A percentile compares a stretch with the other conserved stretches of the same genome.
phyloP scores from a whole-genome alignment of 2,888 invertebrate species.

The Cosmopolites sordidus region DNA sequence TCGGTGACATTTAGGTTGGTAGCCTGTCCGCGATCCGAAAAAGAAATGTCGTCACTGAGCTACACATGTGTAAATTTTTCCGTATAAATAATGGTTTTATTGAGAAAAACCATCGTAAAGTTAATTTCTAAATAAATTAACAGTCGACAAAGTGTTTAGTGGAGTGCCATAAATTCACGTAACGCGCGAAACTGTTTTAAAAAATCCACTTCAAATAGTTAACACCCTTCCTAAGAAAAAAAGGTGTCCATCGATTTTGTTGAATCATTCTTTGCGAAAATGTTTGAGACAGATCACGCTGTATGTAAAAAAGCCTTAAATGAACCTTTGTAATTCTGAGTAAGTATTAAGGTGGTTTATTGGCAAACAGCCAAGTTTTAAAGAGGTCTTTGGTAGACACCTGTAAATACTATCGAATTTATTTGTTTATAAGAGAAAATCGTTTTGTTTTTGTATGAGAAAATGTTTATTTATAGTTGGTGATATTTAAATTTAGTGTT shows the following conservation, averaged over 20 bases:
- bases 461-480: neutral
- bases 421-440: slow-evolving; percentile 16
- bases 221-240: slow-evolving; percentile 39
- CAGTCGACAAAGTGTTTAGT: slow-evolving; percentile 35
- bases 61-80: slow-evolving; percentile 50
- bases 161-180: slow-evolving; percentile 28
- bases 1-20: slow-evolving; percentile 13
- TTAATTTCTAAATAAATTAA: slow-evolving; percentile 29
- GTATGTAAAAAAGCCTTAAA: slow-evolving; percentile 40
- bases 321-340: slow-evolving; percentile 40
- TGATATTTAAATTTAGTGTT: no score
- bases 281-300: slow-evolving; percentile 27
- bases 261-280: slow-evolving; percentile 28
- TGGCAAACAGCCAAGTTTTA: slow-evolving; percentile 42
- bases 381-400: slow-evolving; percentile 25
- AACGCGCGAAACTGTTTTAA: slow-evolving; percentile 23
- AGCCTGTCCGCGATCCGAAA: slow-evolving; percentile 33
- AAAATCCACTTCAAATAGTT: slow-evolving; percentile 28
- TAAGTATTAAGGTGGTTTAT: slow-evolving; percentile 46
- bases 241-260: slow-evolving; percentile 39
- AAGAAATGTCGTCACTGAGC: slow-evolving; percentile 48
- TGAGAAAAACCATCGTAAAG: slow-evolving; percentile 35
- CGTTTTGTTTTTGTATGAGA: slow-evolving; percentile 7
- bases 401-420: slow-evolving; percentile 22
- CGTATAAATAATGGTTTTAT: slow-evolving; percentile 38